Base-by-base conservation (phyloP, 2,113 vertebrate species). In the Tiliqua scincoides region DNA sequence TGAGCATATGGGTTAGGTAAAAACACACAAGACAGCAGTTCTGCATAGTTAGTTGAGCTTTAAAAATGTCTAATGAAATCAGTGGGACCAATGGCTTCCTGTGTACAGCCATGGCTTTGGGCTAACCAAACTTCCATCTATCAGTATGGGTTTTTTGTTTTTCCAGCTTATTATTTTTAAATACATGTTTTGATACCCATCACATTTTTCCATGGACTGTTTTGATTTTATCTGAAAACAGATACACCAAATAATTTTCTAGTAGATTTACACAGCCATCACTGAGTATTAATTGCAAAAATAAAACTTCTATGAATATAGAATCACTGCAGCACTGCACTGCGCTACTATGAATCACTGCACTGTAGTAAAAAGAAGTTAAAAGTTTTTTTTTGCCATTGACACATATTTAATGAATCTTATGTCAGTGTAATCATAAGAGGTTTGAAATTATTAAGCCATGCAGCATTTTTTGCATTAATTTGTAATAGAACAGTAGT, bases 391-490 rank as follows among this genome's bases (percentile, higher is more conserved):
- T 17, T 93, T 91, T 92, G 84, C 84, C 81, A 82, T 88, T 92
- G 92, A 89, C 84, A 89, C 73, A 84, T 79, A 90, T 25, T 84
- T 77, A 68, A 72, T 87, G 70, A 82, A 84, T 94, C 83, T 90
- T 84, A 88, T 84, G 57, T 85, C 87, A 90, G 86, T 90, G 61
- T 74, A 78, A 70, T 82, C 90, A 85, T 59, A 84, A 83, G 63
- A 87, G 23, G 91, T 75, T 40, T 84, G 75, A 92, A 93, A 73
- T 79, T 91, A 89, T 90, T 88, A 94, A 91, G 92, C 63, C 74
- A 77, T 82, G 43, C 62, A n/a, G 1, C 71, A 65, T 88, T 94
- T 91, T 57, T 89, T 82, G 89, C 91, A 95, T 91, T 85, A 80
- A 82, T 86, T 63, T 89, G 85, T 91, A 89, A 90, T 15, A 57